Evolutionary conservation across 2,797 vertebrate genomes (phyloP).

Genomic region (Mallotus villosus): DNA sequence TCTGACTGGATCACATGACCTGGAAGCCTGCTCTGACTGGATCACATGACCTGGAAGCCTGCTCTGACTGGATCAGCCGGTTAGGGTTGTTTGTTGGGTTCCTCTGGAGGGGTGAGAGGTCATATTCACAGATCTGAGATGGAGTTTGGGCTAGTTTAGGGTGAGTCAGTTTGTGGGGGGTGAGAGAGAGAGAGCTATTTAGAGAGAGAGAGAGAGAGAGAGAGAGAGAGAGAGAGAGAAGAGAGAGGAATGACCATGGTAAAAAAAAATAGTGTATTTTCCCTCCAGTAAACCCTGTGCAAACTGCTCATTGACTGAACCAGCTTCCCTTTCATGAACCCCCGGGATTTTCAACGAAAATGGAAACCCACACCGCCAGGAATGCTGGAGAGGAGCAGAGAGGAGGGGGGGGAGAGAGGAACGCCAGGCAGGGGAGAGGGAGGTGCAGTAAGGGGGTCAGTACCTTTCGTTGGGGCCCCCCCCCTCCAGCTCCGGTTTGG

Average conservation of each 20-base stretch:
- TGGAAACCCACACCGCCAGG: neutral
- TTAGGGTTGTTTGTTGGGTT: neutral
- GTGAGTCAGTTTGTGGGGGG: neutral
- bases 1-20: neutral
- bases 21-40: neutral
- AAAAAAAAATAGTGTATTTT: neutral
- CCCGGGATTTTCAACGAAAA: neutral
- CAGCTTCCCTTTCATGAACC: too few species aligned
- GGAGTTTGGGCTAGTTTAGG: too few species aligned
- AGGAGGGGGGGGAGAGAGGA: neutral
- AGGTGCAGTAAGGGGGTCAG: neutral
- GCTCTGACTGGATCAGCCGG: neutral
- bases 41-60: too few species aligned
- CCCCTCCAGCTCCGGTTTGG: constrained; percentile 82
- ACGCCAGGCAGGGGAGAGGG: neutral
- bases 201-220: too few species aligned
- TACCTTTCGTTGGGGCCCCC: constrained; percentile 83
- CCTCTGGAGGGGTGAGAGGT: too few species aligned
- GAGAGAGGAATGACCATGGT: neutral
- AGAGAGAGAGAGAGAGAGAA: too few species aligned
- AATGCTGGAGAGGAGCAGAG: neutral
- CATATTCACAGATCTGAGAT: too few species aligned
- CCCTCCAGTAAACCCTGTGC: too few species aligned
- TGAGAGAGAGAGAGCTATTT: too few species aligned
- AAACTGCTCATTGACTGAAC: too few species aligned